A percentile compares a stretch with the other conserved stretches of the same genome.
Evolutionary conservation across 1,140 invertebrate species (phyloP).

Genomic region (Agrilus planipennis): DNA sequence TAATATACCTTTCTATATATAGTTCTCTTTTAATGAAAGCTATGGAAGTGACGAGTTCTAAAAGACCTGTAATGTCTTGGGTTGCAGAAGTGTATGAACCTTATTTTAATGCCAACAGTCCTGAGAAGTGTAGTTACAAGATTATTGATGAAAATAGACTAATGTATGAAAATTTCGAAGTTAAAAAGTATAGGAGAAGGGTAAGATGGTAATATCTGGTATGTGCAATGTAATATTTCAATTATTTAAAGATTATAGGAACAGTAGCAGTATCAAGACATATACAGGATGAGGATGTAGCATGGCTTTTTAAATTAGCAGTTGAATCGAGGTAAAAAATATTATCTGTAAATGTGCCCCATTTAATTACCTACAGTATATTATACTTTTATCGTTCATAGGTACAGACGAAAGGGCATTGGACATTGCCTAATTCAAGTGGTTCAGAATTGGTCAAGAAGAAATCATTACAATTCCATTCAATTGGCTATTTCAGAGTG

Average conservation of each 20-base stretch:
- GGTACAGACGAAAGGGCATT: slow-evolving; percentile 26
- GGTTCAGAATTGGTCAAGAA: slow-evolving; percentile 23
- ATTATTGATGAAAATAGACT: slow-evolving; percentile 20
- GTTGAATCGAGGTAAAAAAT: slow-evolving; percentile 21
- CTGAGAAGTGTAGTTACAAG: slow-evolving; percentile 20
- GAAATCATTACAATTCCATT: slow-evolving; percentile 20
- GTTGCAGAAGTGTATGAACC: slow-evolving; percentile 29
- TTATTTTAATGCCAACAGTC: slow-evolving; percentile 21
- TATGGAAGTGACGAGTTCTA: slow-evolving; percentile 23
- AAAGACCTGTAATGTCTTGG: slow-evolving; percentile 24
- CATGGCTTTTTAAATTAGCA: slow-evolving; percentile 27
- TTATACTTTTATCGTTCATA: slow-evolving; percentile 12
- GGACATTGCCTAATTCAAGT: slow-evolving; percentile 20
- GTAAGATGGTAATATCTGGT: slow-evolving; percentile 12
- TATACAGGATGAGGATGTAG: slow-evolving; percentile 21
- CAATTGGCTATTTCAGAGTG: slow-evolving; percentile 28
- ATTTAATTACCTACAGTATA: not conserved
- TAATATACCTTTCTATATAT: slow-evolving; percentile 23
- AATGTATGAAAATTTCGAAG: slow-evolving; percentile 13
- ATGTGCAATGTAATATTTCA: slow-evolving; percentile 1
- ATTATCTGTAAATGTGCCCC: slow-evolving; percentile 1
- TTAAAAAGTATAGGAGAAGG: slow-evolving; percentile 14
- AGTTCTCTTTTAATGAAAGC: slow-evolving; percentile 24
- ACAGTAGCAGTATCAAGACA: slow-evolving; percentile 26
- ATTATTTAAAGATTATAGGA: slow-evolving; percentile 25